These are phyloP conservation scores for Dysmachus trigonus DNA, from an alignment of 2,888 invertebrate genomes.

Conservation along the genomic window DNA sequence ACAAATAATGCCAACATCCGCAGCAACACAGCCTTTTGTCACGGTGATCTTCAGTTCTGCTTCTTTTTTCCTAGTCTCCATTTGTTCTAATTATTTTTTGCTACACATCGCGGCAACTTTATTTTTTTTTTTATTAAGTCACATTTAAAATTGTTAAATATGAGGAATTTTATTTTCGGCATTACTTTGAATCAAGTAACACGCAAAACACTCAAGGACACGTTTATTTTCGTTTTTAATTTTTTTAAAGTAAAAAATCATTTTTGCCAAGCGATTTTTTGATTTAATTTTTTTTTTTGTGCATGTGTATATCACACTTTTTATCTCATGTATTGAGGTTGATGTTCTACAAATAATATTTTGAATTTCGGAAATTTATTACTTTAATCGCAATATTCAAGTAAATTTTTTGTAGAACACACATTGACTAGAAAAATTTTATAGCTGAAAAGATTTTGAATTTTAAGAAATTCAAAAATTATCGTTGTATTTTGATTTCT, in stretches of 20 bases:
- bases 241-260: neutral
- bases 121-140: constrained; percentile 32
- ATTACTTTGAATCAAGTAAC: constrained; percentile 34
- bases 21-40: neutral
- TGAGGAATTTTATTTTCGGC: constrained; percentile 29
- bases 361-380: neutral
- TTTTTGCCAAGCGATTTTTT: neutral
- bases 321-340: neutral
- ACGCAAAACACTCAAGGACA: constrained; percentile 36
- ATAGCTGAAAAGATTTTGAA: neutral
- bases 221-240: constrained; percentile 23
- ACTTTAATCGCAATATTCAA: neutral
- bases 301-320: neutral
- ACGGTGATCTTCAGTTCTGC: neutral
- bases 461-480: neutral
- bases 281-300: neutral
- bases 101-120: neutral
- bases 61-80: neutral
- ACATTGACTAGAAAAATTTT: neutral
- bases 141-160: constrained; percentile 18
- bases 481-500: neutral
- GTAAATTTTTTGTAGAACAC: neutral
- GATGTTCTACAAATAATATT: neutral
- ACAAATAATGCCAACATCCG: neutral
- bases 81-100: constrained; percentile 23